Base-by-base conservation (phyloP, 2,797 vertebrate genomes). In the Sebastiscus tertius region DNA sequence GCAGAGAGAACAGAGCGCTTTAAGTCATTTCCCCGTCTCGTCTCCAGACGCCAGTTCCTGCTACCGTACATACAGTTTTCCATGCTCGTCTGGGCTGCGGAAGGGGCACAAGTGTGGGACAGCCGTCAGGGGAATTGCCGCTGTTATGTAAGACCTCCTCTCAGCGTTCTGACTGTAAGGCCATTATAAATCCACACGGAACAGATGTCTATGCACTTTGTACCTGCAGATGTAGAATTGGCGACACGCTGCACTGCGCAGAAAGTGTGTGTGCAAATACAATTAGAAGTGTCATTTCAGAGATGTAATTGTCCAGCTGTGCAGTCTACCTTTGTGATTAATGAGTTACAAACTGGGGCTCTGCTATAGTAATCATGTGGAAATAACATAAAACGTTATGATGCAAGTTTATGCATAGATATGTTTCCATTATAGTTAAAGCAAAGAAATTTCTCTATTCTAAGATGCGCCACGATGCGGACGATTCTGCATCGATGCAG, bases 11-110 rank as follows among this genome's bases (percentile, higher is more conserved):
- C 85, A 75, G 75, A 84, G 46, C 4, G 20, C 59, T 79, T 78
- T 88, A 93, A 93, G 88, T 93, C 81, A 86, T 77, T 73, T 79
- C 75, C 76, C 64, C 49, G 63, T 76, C 72, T 87, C 12, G 13
- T 69, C 75, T 82, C 79, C 66, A 86, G 84, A 87, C 39, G 31
- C 56, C 65, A 81, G 71, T 54, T 84, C 52, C 66, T 86, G 81
- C 83, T 79, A 80, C 84, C 8, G 26, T 75, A 58, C 81, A 64
- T 74, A 1, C 66, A 70, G 77, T 83, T 74, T 80, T 75, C 46
- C 59, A n/a, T 39, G 77, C 68, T 69, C 63, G 87, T 84, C 84
- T 78, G 88, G 63, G 39, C 72, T 60, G 67, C 69, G 33, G 75
- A 81, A 80, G 61, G 77, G 55, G 73, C 34, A 84, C 61, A 77